phyloP scores from a whole-genome alignment of 2,797 vertebrate species.

The Gallinago solitaria region DNA sequence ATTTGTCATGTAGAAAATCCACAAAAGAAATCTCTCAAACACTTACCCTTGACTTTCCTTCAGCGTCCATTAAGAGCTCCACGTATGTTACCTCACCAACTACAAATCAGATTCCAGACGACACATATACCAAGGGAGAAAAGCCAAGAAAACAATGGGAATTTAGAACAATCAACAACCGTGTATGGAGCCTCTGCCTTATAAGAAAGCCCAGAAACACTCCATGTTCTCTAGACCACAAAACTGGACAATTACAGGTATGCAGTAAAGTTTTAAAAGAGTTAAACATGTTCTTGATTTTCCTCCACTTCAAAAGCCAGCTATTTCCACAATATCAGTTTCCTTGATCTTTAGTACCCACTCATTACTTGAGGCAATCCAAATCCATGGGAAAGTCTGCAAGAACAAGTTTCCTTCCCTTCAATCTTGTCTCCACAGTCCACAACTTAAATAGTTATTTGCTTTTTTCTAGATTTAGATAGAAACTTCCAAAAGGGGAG shows the following conservation, averaged over 20 bases:
- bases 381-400: conserved; percentile 60
- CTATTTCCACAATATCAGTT: conserved; percentile 37
- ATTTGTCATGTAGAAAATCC: conserved; percentile 83
- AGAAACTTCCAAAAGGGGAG: not conserved
- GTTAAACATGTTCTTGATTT: conserved; percentile 71
- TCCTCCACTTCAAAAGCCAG: conserved; percentile 68
- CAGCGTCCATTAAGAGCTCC: conserved; percentile 99
- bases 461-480: not conserved
- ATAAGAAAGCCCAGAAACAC: conserved; percentile 92
- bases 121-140: conserved; percentile 99
- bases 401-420: not conserved
- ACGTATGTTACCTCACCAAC: conserved; percentile 99
- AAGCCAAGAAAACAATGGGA: conserved; percentile 99
- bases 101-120: conserved; percentile 99
- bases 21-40: conserved; percentile 85
- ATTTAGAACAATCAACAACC: conserved; percentile 99
- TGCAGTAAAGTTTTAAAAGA: conserved; percentile 80
- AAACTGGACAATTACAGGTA: conserved; percentile 92
- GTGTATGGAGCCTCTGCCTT: conserved; percentile 91
- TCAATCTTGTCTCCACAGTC: not conserved
- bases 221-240: conserved; percentile 85
- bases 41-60: conserved; percentile 99
- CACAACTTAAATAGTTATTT: not conserved
- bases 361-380: conserved; percentile 67
- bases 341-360: conserved; percentile 40